phyloP scores from a whole-genome alignment of 1,140 invertebrate species.

The Idris sp. region DNA sequence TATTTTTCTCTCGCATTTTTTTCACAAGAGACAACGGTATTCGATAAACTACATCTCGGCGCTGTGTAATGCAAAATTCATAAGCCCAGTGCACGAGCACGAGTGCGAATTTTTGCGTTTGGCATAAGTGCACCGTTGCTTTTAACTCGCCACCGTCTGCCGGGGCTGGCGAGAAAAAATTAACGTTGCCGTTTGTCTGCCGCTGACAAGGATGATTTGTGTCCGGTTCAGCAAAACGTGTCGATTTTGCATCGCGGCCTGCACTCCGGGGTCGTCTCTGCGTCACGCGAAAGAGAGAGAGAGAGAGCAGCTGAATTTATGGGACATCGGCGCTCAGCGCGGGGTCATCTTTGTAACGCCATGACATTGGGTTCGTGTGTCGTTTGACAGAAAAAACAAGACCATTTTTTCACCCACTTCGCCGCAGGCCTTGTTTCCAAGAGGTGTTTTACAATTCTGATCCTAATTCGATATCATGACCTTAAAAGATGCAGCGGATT shows the following conservation, averaged over 20 bases:
- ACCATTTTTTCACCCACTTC: slow-evolving; percentile 56
- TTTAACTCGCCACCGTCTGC: slow-evolving; percentile 28
- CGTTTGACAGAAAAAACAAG: slow-evolving; percentile 56
- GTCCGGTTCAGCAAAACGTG: slow-evolving; percentile 62
- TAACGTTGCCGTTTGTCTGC: slow-evolving; percentile 65
- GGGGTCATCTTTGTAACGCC: slow-evolving; percentile 51
- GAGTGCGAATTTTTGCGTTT: slow-evolving; percentile 33
- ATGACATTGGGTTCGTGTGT: slow-evolving; percentile 59
- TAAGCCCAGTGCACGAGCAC: slow-evolving; percentile 40
- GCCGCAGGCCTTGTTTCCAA: slow-evolving; percentile 35
- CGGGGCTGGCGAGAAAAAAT: slow-evolving; percentile 54
- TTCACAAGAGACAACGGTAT: slow-evolving; percentile 31
- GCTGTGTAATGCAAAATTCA: slow-evolving; percentile 64
- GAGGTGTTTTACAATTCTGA: slow-evolving; percentile 53
- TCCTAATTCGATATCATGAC: slow-evolving; percentile 51
- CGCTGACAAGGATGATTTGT: slow-evolving; percentile 65
- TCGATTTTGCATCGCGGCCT: slow-evolving; percentile 67
- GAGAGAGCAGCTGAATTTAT: slow-evolving; percentile 53
- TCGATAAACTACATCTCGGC: slow-evolving; percentile 37
- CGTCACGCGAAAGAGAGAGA: slow-evolving; percentile 54
- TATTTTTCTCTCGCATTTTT: slow-evolving; percentile 2
- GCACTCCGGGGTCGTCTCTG: slow-evolving; percentile 55
- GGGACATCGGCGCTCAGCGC: slow-evolving; percentile 55
- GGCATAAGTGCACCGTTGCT: slow-evolving; percentile 42
- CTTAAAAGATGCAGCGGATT: slow-evolving; percentile 44